Conservation (phyloP, 1,140 invertebrate species). For the Cyrtorhinus lividipennis region DNA sequence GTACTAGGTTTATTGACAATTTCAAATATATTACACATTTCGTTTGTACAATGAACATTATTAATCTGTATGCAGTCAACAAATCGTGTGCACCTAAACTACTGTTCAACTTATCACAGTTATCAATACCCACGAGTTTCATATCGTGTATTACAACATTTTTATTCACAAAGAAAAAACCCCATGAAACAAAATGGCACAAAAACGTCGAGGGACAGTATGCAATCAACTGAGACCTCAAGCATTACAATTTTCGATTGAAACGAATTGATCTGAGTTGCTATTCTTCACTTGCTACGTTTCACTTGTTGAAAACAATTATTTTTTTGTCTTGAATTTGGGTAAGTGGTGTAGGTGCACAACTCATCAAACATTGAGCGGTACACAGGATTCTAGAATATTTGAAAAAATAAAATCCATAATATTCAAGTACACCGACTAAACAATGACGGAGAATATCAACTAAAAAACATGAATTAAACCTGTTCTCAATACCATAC, state of each 20-base stretch:
- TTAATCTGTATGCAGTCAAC: not conserved
- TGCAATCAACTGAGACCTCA: not conserved
- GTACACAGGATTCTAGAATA: not conserved
- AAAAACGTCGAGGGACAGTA: not conserved
- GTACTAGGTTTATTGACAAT: not conserved
- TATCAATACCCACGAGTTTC: not conserved
- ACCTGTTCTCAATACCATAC: not conserved
- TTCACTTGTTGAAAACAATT: not conserved
- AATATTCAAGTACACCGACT: not conserved
- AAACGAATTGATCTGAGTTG: not conserved
- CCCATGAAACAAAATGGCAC: not conserved
- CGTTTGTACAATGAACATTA: not conserved
- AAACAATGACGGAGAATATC: not conserved
- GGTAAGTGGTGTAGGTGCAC: no score
- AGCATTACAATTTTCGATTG: not conserved
- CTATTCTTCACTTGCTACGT: not conserved
- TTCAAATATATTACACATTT: constrained; percentile 5
- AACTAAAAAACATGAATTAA: not conserved
- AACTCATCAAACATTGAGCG: not conserved
- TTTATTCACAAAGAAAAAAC: not conserved
- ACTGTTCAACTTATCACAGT: constrained; percentile 8
- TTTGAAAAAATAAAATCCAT: not conserved
- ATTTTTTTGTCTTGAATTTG: no score
- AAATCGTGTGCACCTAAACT: not conserved
- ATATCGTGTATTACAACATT: not conserved